Conservation (phyloP, 1,140 invertebrate species). For the Drosophila sproati region DNA sequence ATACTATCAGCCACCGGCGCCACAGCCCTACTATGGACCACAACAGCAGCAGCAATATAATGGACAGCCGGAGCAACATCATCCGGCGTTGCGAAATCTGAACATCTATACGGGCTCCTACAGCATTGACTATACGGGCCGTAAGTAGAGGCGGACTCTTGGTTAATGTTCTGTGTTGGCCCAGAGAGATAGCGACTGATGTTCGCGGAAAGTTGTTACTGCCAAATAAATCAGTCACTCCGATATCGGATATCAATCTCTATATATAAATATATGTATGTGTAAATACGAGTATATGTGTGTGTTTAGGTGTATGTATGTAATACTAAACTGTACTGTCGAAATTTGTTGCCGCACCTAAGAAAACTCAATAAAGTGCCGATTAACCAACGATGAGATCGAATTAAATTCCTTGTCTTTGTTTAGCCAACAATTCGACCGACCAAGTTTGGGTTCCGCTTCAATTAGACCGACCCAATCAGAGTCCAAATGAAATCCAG, state of each 20-base stretch:
- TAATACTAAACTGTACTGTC: slow-evolving; percentile 44
- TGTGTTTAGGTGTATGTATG: slow-evolving; percentile 40
- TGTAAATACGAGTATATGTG: slow-evolving; percentile 16
- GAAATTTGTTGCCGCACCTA: slow-evolving; percentile 13
- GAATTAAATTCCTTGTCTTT: slow-evolving; percentile 18
- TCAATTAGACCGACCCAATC: slow-evolving; percentile 53
- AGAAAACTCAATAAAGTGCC: slow-evolving; percentile 27
- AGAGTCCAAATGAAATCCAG: slow-evolving; percentile 33
- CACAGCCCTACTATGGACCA: slow-evolving; percentile 64
- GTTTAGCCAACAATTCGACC: slow-evolving; percentile 7
- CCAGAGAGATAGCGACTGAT: slow-evolving; percentile 70
- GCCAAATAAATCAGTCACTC: slow-evolving; percentile 79
- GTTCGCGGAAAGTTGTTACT: slow-evolving; percentile 68
- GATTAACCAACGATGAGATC: slow-evolving; percentile 26
- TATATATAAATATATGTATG: slow-evolving; percentile 39
- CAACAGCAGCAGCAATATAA: slow-evolving; percentile 66
- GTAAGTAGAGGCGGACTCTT: slow-evolving; percentile 55
- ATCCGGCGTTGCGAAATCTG: slow-evolving; percentile 75
- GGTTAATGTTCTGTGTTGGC: slow-evolving; percentile 35
- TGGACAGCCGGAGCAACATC: slow-evolving; percentile 67
- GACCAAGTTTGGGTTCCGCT: slow-evolving; percentile 60
- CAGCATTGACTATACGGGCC: slow-evolving; percentile 82
- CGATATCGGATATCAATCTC: slow-evolving; percentile 38
- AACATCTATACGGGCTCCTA: slow-evolving; percentile 81
- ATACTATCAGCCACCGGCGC: slow-evolving; percentile 83